Evolutionary conservation across 2,113 vertebrate genomes (phyloP).

Genomic region (Theristicus caerulescens): DNA sequence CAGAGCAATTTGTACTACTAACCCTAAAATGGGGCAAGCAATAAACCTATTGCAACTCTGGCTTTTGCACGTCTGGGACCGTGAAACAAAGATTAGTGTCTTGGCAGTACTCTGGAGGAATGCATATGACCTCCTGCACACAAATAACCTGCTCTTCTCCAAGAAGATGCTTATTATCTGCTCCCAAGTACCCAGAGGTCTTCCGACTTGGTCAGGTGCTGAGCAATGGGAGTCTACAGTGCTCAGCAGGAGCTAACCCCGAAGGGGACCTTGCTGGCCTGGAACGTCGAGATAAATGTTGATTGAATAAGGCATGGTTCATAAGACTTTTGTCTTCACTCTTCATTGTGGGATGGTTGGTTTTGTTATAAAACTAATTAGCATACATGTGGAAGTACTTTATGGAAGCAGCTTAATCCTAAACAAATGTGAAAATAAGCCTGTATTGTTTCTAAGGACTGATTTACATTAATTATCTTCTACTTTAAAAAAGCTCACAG

Average conservation of each 20-base stretch:
- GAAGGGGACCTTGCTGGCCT: not conserved
- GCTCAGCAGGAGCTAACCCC: not conserved
- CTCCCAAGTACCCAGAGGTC: not conserved
- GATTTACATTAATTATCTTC: constrained; percentile 80
- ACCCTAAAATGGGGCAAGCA: not conserved
- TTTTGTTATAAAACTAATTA: constrained; percentile 73
- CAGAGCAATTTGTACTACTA: not conserved
- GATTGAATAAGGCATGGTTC: constrained; percentile 53
- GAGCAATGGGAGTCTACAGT: not conserved
- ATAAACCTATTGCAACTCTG: not conserved
- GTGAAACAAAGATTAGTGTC: not conserved
- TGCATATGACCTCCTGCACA: not conserved
- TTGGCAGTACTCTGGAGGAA: not conserved
- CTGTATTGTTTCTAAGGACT: constrained; percentile 72
- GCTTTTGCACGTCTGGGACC: rapidly evolving
- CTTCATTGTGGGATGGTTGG: constrained; percentile 50
- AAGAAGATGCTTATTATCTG: not conserved
- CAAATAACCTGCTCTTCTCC: not conserved
- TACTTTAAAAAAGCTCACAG: constrained; percentile 65
- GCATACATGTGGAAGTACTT: constrained; percentile 76
- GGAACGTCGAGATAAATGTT: constrained; percentile 37
- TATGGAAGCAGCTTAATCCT: constrained; percentile 72
- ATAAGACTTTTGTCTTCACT: constrained; percentile 68
- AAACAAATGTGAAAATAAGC: constrained; percentile 82
- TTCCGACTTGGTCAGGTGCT: not conserved